Percentiles rank a stretch among this genome's conserved stretches.
Conservation (phyloP, 2,113 vertebrate genomes). For the Lepus timidus region DNA sequence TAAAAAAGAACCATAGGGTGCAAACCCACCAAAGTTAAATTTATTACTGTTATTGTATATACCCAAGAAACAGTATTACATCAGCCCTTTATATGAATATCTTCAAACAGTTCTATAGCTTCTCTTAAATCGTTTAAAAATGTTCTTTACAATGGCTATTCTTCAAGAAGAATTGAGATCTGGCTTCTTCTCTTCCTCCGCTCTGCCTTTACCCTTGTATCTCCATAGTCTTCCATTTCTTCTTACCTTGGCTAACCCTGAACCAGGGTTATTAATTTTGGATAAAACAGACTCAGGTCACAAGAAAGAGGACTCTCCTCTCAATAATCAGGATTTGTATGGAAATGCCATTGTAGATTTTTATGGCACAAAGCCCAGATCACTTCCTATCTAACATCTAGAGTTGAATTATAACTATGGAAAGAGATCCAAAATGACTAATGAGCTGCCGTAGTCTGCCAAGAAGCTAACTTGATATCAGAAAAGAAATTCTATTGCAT, state of each 20-base stretch:
- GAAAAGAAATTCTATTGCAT: slow-evolving; percentile 71
- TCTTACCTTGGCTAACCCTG: slow-evolving; percentile 8
- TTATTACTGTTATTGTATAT: neutral
- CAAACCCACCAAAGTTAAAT: slow-evolving; percentile 30
- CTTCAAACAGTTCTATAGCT: neutral
- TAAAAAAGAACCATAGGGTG: neutral
- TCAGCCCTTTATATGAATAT: neutral
- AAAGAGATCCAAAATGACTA: slow-evolving; percentile 78
- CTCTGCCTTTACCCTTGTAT: neutral
- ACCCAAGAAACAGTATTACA: neutral
- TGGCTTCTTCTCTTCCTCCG: neutral
- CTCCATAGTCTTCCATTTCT: neutral
- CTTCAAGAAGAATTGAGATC: slow-evolving; percentile 2
- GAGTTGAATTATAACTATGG: slow-evolving; percentile 71
- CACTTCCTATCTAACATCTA: slow-evolving; percentile 70
- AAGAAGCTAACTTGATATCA: slow-evolving; percentile 74
- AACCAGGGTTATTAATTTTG: slow-evolving; percentile 48
- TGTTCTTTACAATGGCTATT: slow-evolving; percentile 1
- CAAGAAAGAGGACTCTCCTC: slow-evolving; percentile 23
- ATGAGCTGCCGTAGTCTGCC: slow-evolving; percentile 72
- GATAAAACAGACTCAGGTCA: slow-evolving; percentile 26
- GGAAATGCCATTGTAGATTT: slow-evolving; percentile 66
- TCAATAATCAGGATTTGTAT: slow-evolving; percentile 57
- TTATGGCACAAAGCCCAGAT: slow-evolving; percentile 61
- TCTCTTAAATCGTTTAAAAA: neutral